phyloP scores from a whole-genome alignment of 2,888 invertebrate species.

The Thymelicus lineola region DNA sequence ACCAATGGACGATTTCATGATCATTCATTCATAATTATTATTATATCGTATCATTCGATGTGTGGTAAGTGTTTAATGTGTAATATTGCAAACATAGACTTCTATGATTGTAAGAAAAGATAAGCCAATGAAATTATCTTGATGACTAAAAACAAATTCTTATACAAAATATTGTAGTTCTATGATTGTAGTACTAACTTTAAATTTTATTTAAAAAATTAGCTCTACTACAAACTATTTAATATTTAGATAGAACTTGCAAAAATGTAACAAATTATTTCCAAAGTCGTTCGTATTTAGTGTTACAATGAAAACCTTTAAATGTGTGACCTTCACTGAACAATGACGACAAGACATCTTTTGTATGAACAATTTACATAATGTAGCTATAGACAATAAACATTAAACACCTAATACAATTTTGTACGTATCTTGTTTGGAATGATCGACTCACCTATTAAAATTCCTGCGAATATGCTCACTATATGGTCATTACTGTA shows the following conservation, averaged over 20 bases:
- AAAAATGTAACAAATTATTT: neutral
- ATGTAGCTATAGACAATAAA: neutral
- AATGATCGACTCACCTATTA: conserved; percentile 70
- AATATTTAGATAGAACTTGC: no score
- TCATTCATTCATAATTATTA: neutral
- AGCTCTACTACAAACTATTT: no score
- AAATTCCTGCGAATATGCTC: conserved; percentile 80
- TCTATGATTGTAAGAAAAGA: neutral
- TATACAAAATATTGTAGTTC: neutral
- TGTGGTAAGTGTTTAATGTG: neutral
- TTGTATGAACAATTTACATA: conserved; percentile 12
- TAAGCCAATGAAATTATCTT: neutral
- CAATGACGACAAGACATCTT: conserved; percentile 22
- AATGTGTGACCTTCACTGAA: conserved; percentile 27
- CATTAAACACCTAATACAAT: neutral
- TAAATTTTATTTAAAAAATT: no score
- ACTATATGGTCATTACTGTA: conserved; percentile 76
- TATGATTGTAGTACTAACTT: no score
- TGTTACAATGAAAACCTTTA: neutral
- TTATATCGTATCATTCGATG: neutral
- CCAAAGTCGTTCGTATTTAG: conserved; percentile 3
- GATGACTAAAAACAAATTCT: neutral
- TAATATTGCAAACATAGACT: conserved; percentile 1
- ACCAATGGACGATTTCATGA: no score
- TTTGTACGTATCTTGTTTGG: no score